A percentile compares a stretch with the other conserved stretches of the same genome.
Evolutionary conservation across 1,140 invertebrate species (phyloP).

Genomic region (Chironomus striatipennis): DNA sequence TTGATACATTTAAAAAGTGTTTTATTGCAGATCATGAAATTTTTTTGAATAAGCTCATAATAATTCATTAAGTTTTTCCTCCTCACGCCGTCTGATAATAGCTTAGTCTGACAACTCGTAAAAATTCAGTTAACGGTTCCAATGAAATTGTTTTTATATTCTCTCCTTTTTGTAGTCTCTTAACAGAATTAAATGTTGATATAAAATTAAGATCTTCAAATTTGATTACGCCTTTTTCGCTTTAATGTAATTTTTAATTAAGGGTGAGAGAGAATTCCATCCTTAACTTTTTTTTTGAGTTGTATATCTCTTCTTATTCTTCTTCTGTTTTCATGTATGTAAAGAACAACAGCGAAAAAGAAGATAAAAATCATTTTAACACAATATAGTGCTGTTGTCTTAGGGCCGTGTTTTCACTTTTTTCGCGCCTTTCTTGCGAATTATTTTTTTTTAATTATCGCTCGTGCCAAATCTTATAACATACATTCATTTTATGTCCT

Average conservation of each 20-base stretch:
- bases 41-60: too few relatives aligned
- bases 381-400: background rate
- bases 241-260: slow-evolving; percentile 17
- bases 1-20: too few relatives aligned
- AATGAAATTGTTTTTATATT: too few relatives aligned
- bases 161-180: background rate
- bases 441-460: slow-evolving; percentile 15
- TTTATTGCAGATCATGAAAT: too few relatives aligned
- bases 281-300: background rate
- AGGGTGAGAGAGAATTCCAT: slow-evolving; percentile 15
- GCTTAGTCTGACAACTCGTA: too few relatives aligned
- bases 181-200: slow-evolving; percentile 23
- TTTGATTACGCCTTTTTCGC: slow-evolving; percentile 17
- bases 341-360: background rate
- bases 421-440: background rate
- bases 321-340: too few relatives aligned
- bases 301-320: too few relatives aligned
- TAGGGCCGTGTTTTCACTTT: background rate
- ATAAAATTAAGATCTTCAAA: slow-evolving; percentile 15
- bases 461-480: slow-evolving; percentile 1
- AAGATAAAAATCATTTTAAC: slow-evolving; percentile 14
- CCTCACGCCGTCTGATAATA: too few relatives aligned
- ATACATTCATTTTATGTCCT: background rate
- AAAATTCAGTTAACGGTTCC: too few relatives aligned
- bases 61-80: too few relatives aligned